Evolutionary conservation across 2,797 vertebrate genomes (phyloP), one percentile per base, ranked within the genome.

Genomic region (Simalia tracyae): DNA sequence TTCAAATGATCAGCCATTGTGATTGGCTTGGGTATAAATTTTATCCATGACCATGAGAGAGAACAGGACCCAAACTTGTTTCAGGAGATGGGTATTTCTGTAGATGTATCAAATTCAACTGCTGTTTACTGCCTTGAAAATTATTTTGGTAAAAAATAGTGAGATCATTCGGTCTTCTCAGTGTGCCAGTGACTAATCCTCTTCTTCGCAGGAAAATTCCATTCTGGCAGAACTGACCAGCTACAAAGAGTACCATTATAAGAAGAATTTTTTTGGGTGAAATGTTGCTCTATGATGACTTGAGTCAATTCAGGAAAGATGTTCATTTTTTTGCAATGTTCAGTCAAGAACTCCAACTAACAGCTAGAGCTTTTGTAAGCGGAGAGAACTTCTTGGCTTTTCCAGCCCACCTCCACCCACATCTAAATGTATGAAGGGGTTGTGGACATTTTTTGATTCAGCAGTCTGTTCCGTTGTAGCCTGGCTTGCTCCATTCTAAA

Each of bases 251-350:
- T 22, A 87, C 54, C 31, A 22, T 54, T 91, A 22, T 66, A 66
- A 93, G 60, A 15, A 84, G 68, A 61, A 92, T 68, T 57, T n/a
- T 50, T 76, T 46, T 57, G 59, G 56, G 3, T 63, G 76, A 87
- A 76, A 72, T 7, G 14, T 12, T 0, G 0, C 3, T 10, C n/a
- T 94, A 68, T 90, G 72, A 46, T 81, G 54, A 24, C 0, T 0
- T 84, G 66, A 42, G 10, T 57, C 5, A 0, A 0, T 68, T 90
- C 5, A 28, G 17, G 56, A 11, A 0, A 0, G n/a, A 89, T n/a
- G 0, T 15, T 46, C 0, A 8, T 3, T 81, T 46, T 42, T 81
- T 46, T 42, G 72, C 5, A 86, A 36, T 56, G 57, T 81, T 28
- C 72, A 50, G 5, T n/a, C 63, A 84, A 12, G 0, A 0, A 28